Evolutionary conservation across 2,113 vertebrate species (phyloP).

Genomic region (Oncorhynchus keta): DNA sequence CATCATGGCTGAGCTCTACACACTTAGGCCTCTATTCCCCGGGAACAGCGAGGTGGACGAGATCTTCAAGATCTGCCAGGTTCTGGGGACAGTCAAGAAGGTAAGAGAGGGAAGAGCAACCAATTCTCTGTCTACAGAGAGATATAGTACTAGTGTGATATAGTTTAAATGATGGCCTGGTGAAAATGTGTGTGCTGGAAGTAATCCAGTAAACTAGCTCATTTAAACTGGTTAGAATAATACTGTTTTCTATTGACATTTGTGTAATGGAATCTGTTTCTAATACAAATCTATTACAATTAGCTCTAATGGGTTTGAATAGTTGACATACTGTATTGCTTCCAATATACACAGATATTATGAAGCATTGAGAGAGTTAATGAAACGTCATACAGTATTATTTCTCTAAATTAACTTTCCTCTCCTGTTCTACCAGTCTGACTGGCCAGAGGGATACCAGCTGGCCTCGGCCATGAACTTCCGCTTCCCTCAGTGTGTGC

Average conservation of each 20-base stretch:
- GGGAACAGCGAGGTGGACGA: constrained; percentile 98
- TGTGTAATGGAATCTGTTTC: neutral
- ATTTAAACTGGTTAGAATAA: neutral
- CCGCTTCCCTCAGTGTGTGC: constrained; percentile 93
- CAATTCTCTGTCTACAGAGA: neutral
- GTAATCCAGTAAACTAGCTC: neutral
- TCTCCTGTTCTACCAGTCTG: constrained; percentile 72
- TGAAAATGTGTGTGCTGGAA: neutral
- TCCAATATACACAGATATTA: too few relatives aligned
- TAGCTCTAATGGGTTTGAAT: too few relatives aligned
- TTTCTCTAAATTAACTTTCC: neutral
- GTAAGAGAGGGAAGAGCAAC: constrained; percentile 62
- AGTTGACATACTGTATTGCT: too few relatives aligned
- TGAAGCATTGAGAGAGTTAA: neutral
- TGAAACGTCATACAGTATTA: neutral
- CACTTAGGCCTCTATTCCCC: constrained; percentile 92
- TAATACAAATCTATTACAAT: neutral
- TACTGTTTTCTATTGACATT: neutral
- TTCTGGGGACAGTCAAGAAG: constrained; percentile 94
- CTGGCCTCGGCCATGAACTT: constrained; percentile 94
- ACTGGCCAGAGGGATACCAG: constrained; percentile 95
- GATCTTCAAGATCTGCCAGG: constrained; percentile 99
- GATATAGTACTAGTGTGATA: neutral
- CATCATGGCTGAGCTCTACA: constrained; percentile 97
- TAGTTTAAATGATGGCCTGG: neutral